These are phyloP conservation scores for Lepilemur ruficaudatus DNA, from an alignment of 2,797 vertebrate species.

Conservation along the genomic window DNA sequence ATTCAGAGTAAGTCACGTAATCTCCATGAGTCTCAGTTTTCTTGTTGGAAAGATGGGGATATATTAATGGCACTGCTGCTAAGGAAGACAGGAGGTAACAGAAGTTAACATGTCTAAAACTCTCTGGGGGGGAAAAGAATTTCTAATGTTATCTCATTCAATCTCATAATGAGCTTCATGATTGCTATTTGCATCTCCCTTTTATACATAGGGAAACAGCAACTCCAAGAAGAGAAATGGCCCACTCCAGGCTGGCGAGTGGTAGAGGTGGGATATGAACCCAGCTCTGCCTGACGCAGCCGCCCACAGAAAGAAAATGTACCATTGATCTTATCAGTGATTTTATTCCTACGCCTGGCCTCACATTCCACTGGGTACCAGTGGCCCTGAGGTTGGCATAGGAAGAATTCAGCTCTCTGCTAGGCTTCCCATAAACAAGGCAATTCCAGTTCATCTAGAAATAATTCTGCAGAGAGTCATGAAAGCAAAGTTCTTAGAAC, in stretches of 20 bases:
- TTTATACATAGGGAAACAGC: background rate
- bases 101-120: background rate
- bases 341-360: background rate
- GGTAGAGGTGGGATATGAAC: background rate
- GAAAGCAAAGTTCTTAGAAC: background rate
- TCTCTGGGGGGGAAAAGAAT: background rate
- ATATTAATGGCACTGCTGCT: rapidly evolving
- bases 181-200: background rate
- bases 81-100: background rate
- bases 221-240: background rate
- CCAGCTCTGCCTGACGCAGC: background rate
- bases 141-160: background rate
- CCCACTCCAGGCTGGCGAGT: background rate
- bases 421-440: background rate
- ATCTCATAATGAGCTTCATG: background rate
- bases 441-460: background rate
- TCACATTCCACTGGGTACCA: background rate
- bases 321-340: background rate
- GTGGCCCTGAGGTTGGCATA: background rate
- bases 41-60: background rate
- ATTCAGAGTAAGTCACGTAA: background rate
- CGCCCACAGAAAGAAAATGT: background rate
- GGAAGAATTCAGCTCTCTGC: background rate
- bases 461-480: background rate
- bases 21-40: background rate